Percentiles rank a stretch among this genome's conserved stretches.
Conservation (phyloP, 2,888 invertebrate species). For the Metallyticus violacea region DNA sequence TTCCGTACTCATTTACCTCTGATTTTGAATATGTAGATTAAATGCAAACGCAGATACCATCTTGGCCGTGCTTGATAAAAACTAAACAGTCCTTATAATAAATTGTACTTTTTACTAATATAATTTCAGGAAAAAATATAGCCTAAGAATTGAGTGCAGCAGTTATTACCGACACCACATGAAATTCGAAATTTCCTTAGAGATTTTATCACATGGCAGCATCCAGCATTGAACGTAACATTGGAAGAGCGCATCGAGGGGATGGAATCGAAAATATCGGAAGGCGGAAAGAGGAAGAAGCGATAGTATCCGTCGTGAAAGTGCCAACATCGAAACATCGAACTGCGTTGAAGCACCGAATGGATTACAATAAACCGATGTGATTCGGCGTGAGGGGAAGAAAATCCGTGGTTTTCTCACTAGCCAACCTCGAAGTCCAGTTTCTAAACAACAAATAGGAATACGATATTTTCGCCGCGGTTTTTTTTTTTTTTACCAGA, state of each 20-base stretch:
- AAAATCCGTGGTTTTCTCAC: neutral
- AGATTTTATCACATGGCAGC: neutral
- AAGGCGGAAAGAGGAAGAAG: neutral
- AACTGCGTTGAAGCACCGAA: neutral
- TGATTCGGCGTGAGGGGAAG: neutral
- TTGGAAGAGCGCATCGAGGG: neutral
- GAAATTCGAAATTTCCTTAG: neutral
- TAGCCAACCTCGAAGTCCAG: too few relatives aligned
- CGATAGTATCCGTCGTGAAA: neutral
- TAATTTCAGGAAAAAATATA: too few relatives aligned
- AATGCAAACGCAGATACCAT: too few relatives aligned
- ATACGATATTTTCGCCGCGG: too few relatives aligned
- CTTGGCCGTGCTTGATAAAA: too few relatives aligned
- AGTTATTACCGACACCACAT: neutral
- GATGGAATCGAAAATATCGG: neutral
- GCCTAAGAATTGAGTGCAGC: too few relatives aligned
- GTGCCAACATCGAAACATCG: neutral
- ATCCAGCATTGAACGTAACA: neutral
- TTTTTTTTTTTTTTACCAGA: too few relatives aligned
- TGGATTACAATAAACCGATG: neutral
- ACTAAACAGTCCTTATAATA: too few relatives aligned
- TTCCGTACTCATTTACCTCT: too few relatives aligned
- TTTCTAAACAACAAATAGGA: too few relatives aligned
- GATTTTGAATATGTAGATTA: too few relatives aligned
- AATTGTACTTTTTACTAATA: too few relatives aligned